Evolutionary conservation across 2,888 invertebrate genomes (phyloP).

Genomic region (Tachystola acroxantha): DNA sequence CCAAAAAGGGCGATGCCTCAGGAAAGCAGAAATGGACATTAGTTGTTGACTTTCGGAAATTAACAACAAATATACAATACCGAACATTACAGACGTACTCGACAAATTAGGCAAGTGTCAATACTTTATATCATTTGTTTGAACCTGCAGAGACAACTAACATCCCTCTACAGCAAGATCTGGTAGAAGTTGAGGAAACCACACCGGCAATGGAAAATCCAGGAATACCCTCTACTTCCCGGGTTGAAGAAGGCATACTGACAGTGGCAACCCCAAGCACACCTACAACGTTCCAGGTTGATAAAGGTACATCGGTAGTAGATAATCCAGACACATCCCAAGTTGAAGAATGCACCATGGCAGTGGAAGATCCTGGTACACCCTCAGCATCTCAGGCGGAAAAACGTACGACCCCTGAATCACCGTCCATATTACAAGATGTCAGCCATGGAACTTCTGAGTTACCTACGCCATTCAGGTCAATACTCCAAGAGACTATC

Average conservation of each 20-base stretch:
- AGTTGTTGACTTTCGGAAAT: too few species aligned
- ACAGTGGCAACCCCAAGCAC: too few species aligned
- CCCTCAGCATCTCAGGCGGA: background rate
- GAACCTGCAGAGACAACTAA: slow-evolving; percentile 26
- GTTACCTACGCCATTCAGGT: too few species aligned
- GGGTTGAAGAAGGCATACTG: slow-evolving; percentile 12
- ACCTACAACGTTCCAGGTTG: too few species aligned
- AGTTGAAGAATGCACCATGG: slow-evolving; percentile 12
- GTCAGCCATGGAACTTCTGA: too few species aligned
- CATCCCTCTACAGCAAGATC: slow-evolving; percentile 14
- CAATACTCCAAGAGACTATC: slow-evolving; percentile 2
- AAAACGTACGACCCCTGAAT: background rate
- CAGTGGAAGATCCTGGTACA: background rate
- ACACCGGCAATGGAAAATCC: slow-evolving; percentile 7
- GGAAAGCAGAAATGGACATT: background rate
- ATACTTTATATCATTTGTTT: too few species aligned
- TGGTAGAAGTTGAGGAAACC: slow-evolving; percentile 3
- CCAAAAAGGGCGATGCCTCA: background rate
- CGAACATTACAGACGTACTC: too few species aligned
- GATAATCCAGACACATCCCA: too few species aligned
- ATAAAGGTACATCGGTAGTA: too few species aligned
- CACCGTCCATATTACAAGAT: slow-evolving; percentile 7
- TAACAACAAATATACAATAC: too few species aligned
- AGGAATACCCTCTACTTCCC: slow-evolving; percentile 11
- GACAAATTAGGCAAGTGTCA: too few species aligned